phyloP scores from a whole-genome alignment of 2,113 vertebrate species.

The Chitala chitala region DNA sequence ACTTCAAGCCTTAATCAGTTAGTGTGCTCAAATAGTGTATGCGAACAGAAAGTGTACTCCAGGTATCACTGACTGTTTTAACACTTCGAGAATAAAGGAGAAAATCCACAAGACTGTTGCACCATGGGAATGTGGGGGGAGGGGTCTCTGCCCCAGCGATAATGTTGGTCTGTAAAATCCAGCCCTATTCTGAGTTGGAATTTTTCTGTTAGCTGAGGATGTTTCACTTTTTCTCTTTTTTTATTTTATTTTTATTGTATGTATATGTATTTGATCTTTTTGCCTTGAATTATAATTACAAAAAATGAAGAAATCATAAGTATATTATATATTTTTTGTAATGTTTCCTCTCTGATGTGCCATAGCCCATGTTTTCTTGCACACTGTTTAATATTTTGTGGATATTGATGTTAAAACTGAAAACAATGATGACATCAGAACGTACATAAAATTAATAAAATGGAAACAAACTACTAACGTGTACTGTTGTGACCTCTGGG shows the following conservation, averaged over 20 bases:
- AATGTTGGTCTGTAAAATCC: not conserved
- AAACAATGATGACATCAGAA: conserved; percentile 20
- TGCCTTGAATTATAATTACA: conserved; percentile 31
- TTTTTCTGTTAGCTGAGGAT: conserved; percentile 8
- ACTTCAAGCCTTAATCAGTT: conserved; percentile 10
- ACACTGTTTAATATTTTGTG: conserved; percentile 57
- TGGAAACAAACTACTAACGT: not conserved
- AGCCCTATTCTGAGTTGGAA: conserved; percentile 16
- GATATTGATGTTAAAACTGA: conserved; percentile 43
- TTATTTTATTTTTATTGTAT: conserved; percentile 25
- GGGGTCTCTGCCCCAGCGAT: not conserved
- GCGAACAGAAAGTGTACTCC: not conserved
- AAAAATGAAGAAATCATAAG: conserved; percentile 22
- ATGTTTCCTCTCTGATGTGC: conserved; percentile 40
- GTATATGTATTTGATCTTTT: conserved; percentile 38
- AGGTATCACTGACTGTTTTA: conserved; percentile 14
- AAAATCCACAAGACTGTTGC: not conserved
- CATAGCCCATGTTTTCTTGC: conserved; percentile 39
- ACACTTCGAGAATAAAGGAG: not conserved
- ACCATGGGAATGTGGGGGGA: not conserved
- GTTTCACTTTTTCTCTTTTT: conserved; percentile 6
- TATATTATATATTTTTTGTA: conserved; percentile 21
- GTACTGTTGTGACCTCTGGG: not conserved
- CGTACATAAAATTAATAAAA: conserved; percentile 29
- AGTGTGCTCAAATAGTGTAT: not conserved